These are phyloP conservation scores for Caerostris extrusa DNA, from an alignment of 1,140 invertebrate genomes.

Conservation along the genomic window DNA sequence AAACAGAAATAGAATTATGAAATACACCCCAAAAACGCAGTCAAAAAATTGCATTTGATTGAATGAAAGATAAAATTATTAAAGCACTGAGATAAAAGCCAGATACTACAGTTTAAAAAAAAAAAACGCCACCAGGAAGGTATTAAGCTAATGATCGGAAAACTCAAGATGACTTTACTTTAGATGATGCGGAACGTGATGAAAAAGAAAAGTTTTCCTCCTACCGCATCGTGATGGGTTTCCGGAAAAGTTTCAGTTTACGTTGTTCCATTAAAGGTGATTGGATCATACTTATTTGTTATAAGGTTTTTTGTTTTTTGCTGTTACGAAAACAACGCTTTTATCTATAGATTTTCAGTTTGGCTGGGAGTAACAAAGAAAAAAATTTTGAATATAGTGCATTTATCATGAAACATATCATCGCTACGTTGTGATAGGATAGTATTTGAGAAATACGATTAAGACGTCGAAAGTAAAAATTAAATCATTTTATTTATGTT, in stretches of 20 bases:
- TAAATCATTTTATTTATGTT: too few species aligned
- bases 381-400: too few species aligned
- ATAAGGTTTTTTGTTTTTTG: not conserved
- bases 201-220: not conserved
- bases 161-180: not conserved
- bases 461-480: not conserved
- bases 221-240: not conserved
- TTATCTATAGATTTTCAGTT: not conserved
- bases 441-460: not conserved
- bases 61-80: not conserved
- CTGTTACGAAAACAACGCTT: not conserved
- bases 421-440: not conserved
- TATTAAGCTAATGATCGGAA: conserved; percentile 9
- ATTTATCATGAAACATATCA: too few species aligned
- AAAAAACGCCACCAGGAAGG: not conserved
- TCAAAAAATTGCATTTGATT: not conserved
- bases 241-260: not conserved
- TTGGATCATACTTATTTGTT: not conserved
- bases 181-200: not conserved
- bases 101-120: not conserved
- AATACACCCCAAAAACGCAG: not conserved
- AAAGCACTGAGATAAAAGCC: not conserved
- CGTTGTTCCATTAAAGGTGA: not conserved
- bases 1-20: not conserved
- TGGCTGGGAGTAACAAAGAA: too few species aligned